Percentiles rank a stretch among this genome's conserved stretches.
Evolutionary conservation across 1,140 invertebrate species (phyloP).

Genomic region (Carposina sasakii): DNA sequence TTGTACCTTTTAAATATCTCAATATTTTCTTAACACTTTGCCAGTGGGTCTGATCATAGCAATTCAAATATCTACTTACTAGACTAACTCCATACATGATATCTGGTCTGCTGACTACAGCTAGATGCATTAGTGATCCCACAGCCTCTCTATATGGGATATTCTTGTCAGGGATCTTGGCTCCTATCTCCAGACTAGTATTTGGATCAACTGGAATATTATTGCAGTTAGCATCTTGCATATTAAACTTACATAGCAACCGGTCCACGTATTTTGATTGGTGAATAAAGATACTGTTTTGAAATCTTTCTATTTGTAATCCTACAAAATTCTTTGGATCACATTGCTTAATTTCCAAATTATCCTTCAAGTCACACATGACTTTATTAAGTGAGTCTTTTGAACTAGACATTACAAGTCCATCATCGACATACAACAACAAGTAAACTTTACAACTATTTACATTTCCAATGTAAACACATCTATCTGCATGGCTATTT

Average conservation of each 20-base stretch:
- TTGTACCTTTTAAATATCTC: slow-evolving; percentile 6
- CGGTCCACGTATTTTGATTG: slow-evolving; percentile 24
- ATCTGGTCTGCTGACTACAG: slow-evolving; percentile 5
- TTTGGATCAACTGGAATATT: slow-evolving; percentile 24
- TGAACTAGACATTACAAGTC: slow-evolving; percentile 1
- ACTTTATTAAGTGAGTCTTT: slow-evolving; percentile 1
- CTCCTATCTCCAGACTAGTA: slow-evolving; percentile 13
- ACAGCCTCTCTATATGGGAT: slow-evolving; percentile 46
- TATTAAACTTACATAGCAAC: slow-evolving; percentile 21
- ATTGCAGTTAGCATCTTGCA: slow-evolving; percentile 20
- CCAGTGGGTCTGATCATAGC: slow-evolving; percentile 3
- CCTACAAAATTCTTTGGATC: slow-evolving; percentile 19
- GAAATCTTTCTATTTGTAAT: slow-evolving; percentile 15
- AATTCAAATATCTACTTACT: slow-evolving; percentile 5
- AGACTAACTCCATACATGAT: slow-evolving; percentile 9
- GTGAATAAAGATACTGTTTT: slow-evolving; percentile 23
- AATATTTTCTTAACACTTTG: slow-evolving; percentile 8
- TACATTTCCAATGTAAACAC: slow-evolving; percentile 3
- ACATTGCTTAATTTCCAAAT: slow-evolving; percentile 12
- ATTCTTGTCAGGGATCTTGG: not conserved
- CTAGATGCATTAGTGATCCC: slow-evolving; percentile 24
- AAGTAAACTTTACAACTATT: slow-evolving; percentile 3
- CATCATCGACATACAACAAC: slow-evolving; percentile 7
- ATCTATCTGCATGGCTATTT: slow-evolving; percentile 2
- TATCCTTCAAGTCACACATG: not conserved